These are phyloP conservation scores for Dendrocincla tyrannina DNA, from an alignment of 2,797 vertebrate genomes.

Conservation along the genomic window DNA sequence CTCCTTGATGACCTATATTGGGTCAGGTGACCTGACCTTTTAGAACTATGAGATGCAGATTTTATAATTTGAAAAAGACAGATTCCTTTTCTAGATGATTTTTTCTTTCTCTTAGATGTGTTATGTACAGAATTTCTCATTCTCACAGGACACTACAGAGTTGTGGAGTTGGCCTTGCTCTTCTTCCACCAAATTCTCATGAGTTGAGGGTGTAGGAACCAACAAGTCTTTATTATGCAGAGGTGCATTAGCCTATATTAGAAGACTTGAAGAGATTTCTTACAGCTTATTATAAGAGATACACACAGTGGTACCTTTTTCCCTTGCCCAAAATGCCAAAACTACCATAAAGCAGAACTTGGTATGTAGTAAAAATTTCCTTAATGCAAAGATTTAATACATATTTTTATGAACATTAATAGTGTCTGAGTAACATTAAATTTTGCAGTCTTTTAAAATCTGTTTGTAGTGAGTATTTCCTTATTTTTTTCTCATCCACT, in stretches of 20 bases:
- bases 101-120: neutral
- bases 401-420: neutral
- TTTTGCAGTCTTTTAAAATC: neutral
- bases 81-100: neutral
- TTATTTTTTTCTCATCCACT: neutral
- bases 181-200: neutral
- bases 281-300: neutral
- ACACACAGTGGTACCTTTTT: fast-evolving
- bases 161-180: neutral
- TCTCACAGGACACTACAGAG: neutral
- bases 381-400: neutral
- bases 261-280: neutral
- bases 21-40: neutral
- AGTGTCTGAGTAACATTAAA: neutral
- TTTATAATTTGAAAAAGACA: neutral
- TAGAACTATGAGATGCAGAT: neutral
- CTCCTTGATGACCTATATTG: neutral
- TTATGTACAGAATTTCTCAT: neutral
- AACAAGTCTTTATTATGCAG: neutral
- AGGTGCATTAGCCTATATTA: neutral
- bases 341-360: neutral
- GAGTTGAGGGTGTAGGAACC: neutral
- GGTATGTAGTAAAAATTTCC: neutral
- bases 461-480: neutral
- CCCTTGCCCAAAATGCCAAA: neutral